phyloP scores from a whole-genome alignment of 1,140 invertebrate genomes.

The Leguminivora glycinivorella region DNA sequence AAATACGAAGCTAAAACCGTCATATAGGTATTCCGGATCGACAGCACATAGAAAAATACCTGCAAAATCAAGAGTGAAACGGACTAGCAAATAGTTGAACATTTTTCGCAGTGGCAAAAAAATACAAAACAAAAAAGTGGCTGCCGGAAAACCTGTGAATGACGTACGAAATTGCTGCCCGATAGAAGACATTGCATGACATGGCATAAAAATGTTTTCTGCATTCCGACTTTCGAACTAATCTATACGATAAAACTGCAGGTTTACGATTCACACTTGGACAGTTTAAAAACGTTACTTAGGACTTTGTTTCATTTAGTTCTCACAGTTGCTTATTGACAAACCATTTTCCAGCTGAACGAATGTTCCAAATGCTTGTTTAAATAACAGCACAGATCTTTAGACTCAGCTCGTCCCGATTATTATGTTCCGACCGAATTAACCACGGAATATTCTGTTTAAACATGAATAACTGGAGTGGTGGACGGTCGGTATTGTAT shows the following conservation, averaged over 20 bases:
- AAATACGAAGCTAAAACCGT: neutral
- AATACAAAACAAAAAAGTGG: neutral
- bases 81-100: neutral
- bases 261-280: neutral
- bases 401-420: neutral
- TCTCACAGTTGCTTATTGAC: neutral
- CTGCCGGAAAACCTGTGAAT: neutral
- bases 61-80: neutral
- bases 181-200: neutral
- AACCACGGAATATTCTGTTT: slow-evolving; percentile 2
- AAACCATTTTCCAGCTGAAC: neutral
- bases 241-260: neutral
- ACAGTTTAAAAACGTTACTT: neutral
- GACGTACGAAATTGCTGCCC: neutral
- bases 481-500: neutral
- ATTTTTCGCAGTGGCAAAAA: neutral
- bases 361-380: neutral
- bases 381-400: slow-evolving; percentile 1
- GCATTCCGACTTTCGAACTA: neutral
- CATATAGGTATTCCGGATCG: neutral
- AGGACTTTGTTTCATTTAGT: neutral
- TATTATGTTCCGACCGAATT: slow-evolving; percentile 8
- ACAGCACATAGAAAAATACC: neutral
- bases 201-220: neutral
- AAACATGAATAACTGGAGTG: neutral